Percentiles rank a stretch among this genome's conserved stretches.
These are phyloP conservation scores for Parauchenoglanis punctatus DNA, from an alignment of 2,797 vertebrate genomes.

Conservation along the genomic window DNA sequence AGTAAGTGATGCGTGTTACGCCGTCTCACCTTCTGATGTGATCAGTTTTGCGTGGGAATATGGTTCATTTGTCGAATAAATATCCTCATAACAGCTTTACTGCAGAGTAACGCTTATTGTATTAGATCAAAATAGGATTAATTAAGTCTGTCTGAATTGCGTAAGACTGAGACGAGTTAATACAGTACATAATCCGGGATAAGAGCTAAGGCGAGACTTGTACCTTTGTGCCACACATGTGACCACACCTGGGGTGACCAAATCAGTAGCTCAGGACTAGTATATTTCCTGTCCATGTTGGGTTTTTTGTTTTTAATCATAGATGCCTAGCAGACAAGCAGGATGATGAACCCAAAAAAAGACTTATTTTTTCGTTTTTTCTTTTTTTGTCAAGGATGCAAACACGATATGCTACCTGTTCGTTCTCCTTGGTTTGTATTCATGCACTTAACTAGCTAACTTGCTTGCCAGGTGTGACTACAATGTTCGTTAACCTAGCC, in stretches of 20 bases:
- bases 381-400: not conserved
- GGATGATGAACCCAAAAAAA: not conserved
- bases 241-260: not conserved
- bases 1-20: slow-evolving; percentile 81
- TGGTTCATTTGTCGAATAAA: not conserved
- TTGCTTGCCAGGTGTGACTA: not conserved
- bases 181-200: not conserved
- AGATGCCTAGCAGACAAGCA: not conserved
- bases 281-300: not conserved
- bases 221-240: not conserved
- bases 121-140: not conserved
- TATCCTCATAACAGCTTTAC: not conserved
- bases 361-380: too few relatives aligned
- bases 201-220: not conserved
- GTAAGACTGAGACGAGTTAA: too few relatives aligned
- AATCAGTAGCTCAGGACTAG: not conserved
- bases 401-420: not conserved
- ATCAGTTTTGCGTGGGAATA: not conserved
- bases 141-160: not conserved
- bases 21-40: not conserved
- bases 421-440: not conserved
- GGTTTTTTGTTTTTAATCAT: not conserved
- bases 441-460: not conserved
- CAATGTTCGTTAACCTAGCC: not conserved
- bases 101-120: not conserved